Evolutionary conservation across 1,140 invertebrate genomes (phyloP), one percentile per base, ranked within the genome.

Genomic region (Uloborus diversus): DNA sequence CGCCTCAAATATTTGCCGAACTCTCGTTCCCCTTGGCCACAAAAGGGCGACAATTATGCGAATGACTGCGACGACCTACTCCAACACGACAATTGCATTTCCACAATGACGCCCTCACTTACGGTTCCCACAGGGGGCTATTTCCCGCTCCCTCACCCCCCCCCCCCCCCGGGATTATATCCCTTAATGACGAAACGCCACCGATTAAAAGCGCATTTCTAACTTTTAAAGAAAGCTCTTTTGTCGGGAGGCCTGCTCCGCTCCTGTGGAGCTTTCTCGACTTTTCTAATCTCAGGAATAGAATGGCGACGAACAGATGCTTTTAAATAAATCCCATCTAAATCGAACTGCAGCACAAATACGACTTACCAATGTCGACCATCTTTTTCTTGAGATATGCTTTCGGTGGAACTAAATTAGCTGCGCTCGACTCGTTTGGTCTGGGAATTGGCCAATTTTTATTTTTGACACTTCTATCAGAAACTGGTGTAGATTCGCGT

Each of bases 81-180:
- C 64, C 47, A 79, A 80, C 79, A 80, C 79, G 68, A 80, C 79
- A 80, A 80, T 80, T 80, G 79, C 79, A 80, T 80, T 80, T 80
- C 68, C 79, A 73, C 59, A 73, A 80, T 80, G 79, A 80, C 79
- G 42, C 78, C 57, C 75, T 76, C 59, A 65, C 59, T 65, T 76
- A 23, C 61, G 27, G 23, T 27, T 49, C 37, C 35, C 57, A 28
- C 33, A 20, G 56, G 23, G 62, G 73, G 49, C 32, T 28, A 11
- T 30, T 17, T 57, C 32, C 37, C 71, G 42, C 71, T 33, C 30
- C 57, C 51, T 20, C 5, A 13, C 14, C 9, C 9, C 23, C 28
- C 37, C 37, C 42, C 56, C 11, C 27, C 33, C n/a, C n/a, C 33
- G 27, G 61, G 73, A 78, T 78, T 78, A 78, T 47, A 28, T 17